Percentiles rank a stretch among this genome's conserved stretches.
Conservation (phyloP, 2,888 invertebrate genomes). For the Orthosia gothica region DNA sequence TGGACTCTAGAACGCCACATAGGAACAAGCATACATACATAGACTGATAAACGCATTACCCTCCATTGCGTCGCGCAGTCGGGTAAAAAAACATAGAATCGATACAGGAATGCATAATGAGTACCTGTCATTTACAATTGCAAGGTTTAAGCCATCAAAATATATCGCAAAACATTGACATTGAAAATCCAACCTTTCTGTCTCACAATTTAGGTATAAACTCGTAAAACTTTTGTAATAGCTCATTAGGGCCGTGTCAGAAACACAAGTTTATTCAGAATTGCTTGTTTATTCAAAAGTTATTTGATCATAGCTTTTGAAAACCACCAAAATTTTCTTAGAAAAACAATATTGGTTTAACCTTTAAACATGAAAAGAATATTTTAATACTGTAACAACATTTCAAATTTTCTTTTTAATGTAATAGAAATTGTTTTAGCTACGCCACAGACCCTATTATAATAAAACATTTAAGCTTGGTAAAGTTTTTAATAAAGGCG, state of each 20-base stretch:
- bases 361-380: conserved; percentile 4
- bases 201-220: conserved; percentile 41
- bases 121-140: conserved; percentile 32
- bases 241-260: conserved; percentile 56
- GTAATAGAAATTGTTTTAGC: not conserved
- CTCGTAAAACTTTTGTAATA: conserved; percentile 47
- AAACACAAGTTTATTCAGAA: conserved; percentile 57
- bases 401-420: conserved; percentile 13
- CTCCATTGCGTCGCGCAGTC: too few relatives aligned
- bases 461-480: conserved; percentile 6
- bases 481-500: conserved; percentile 1
- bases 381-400: not conserved
- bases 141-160: conserved; percentile 30
- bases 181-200: conserved; percentile 37
- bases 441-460: not conserved
- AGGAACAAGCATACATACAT: too few relatives aligned
- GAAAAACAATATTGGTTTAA: conserved; percentile 31
- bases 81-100: not conserved
- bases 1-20: too few relatives aligned
- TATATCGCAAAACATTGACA: conserved; percentile 9
- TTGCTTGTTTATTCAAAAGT: conserved; percentile 45
- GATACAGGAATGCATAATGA: conserved; percentile 41
- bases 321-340: conserved; percentile 41
- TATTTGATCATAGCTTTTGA: too few relatives aligned
- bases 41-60: too few relatives aligned